These are phyloP conservation scores for Ferrisia virgata DNA, from an alignment of 2,888 invertebrate genomes.

Conservation along the genomic window DNA sequence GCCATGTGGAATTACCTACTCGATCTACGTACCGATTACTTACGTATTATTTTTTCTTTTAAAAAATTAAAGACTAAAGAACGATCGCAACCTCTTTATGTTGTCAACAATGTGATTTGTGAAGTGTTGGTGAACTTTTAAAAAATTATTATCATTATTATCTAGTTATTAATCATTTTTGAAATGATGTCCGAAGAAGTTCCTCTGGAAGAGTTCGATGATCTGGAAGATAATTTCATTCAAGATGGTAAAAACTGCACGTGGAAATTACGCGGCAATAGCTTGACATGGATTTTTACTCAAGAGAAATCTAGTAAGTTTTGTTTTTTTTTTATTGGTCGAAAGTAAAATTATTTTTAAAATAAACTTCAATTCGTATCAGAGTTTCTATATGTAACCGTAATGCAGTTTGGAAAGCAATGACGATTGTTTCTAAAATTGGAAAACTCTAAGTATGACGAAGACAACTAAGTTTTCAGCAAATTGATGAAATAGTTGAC, in stretches of 20 bases:
- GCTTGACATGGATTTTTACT: not conserved
- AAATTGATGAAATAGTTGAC: too few species aligned
- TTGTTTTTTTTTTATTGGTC: not conserved
- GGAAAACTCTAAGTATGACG: too few species aligned
- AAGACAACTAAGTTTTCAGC: too few species aligned
- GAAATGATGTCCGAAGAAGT: not conserved
- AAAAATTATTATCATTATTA: not conserved
- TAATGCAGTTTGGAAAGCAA: too few species aligned
- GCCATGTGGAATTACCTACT: not conserved
- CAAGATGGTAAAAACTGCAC: not conserved
- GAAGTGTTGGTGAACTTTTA: not conserved
- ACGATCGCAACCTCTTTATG: not conserved
- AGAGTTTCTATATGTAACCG: too few species aligned
- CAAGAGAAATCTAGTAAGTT: conserved; percentile 6
- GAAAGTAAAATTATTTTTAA: not conserved
- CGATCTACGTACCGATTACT: not conserved
- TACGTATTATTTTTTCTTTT: not conserved
- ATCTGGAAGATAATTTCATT: not conserved
- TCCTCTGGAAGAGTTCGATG: not conserved
- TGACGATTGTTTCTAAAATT: too few species aligned
- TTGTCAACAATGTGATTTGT: not conserved
- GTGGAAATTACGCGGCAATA: not conserved
- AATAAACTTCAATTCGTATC: too few species aligned
- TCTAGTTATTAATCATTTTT: not conserved
- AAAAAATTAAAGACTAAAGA: not conserved